These are phyloP conservation scores for Champsocephalus gunnari DNA, from an alignment of 2,797 vertebrate species.

Conservation along the genomic window DNA sequence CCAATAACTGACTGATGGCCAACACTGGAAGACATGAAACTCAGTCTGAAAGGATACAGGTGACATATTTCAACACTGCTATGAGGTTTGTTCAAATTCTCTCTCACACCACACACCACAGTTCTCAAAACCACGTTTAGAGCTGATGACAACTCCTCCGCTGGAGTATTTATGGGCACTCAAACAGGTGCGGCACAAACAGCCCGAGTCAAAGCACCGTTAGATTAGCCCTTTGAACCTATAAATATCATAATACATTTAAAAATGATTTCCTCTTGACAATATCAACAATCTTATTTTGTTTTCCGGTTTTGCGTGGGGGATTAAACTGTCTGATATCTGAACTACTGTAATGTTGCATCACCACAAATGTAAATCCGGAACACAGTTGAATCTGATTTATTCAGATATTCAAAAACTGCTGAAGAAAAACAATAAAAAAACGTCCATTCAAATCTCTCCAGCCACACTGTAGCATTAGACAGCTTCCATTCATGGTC, in stretches of 20 bases:
- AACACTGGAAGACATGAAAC: not conserved
- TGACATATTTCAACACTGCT: not conserved
- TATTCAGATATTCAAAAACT: not conserved
- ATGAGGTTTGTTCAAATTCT: not conserved
- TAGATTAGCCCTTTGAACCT: slow-evolving; percentile 23
- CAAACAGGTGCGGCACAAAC: slow-evolving; percentile 66
- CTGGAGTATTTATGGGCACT: slow-evolving; percentile 49
- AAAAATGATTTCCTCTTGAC: not conserved
- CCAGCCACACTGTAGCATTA: not conserved
- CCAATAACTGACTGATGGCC: not conserved
- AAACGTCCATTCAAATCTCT: not conserved
- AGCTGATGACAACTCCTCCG: slow-evolving; percentile 64
- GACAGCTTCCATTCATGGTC: not conserved
- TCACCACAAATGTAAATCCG: not conserved
- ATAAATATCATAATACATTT: slow-evolving; percentile 16
- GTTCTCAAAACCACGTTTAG: slow-evolving; percentile 33
- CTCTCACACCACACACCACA: slow-evolving; percentile 18
- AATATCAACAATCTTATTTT: slow-evolving; percentile 2
- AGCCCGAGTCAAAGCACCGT: slow-evolving; percentile 19
- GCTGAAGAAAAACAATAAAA: not conserved
- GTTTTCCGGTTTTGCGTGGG: not conserved
- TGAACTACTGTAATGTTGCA: not conserved
- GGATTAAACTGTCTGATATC: not conserved
- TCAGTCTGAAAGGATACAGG: not conserved
- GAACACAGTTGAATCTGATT: not conserved